phyloP scores from a whole-genome alignment of 2,797 vertebrate species.

The Falco novaeseelandiae region DNA sequence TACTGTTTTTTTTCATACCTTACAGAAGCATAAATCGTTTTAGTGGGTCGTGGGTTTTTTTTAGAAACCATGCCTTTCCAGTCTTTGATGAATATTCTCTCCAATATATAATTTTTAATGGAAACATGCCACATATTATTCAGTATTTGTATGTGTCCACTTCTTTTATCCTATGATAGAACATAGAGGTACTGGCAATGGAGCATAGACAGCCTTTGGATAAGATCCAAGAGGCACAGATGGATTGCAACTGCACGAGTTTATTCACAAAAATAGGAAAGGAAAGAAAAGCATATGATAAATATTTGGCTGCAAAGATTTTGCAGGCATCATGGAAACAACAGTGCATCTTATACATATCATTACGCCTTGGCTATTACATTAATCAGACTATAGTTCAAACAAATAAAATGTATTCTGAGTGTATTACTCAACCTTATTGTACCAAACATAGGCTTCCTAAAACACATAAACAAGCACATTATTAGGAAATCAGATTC shows the following conservation, averaged over 20 bases:
- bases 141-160: neutral
- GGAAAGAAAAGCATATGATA: neutral
- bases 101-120: neutral
- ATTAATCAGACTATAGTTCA: constrained; percentile 21
- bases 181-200: neutral
- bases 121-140: neutral
- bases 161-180: neutral
- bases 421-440: neutral
- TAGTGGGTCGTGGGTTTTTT: neutral
- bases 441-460: neutral
- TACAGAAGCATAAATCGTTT: neutral
- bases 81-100: neutral
- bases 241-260: neutral
- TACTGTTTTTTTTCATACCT: neutral
- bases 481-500: neutral
- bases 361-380: neutral
- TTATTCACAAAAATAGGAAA: neutral
- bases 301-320: neutral
- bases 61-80: neutral
- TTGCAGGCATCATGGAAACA: neutral
- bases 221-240: neutral
- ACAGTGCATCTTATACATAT: neutral
- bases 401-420: neutral
- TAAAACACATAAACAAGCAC: neutral
- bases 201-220: neutral